Percentiles rank a stretch among this genome's conserved stretches.
Conservation (phyloP, 2,797 vertebrate species). For the Diplodus sargus region DNA sequence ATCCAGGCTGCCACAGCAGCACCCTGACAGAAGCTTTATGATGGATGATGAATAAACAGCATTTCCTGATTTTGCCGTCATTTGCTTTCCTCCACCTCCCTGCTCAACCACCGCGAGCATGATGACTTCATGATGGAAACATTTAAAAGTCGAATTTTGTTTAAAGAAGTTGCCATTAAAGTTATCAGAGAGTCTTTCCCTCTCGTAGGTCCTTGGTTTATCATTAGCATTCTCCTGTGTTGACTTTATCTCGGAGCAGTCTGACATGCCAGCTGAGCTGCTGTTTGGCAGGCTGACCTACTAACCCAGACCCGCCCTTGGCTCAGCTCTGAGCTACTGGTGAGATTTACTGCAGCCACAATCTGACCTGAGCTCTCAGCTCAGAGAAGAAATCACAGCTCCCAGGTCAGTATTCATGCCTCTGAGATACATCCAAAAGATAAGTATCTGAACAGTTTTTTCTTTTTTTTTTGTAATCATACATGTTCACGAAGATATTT, state of each 20-base stretch:
- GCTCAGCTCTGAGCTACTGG: constrained; percentile 28
- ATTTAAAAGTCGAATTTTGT: background rate
- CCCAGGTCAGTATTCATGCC: constrained; percentile 18
- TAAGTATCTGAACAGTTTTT: constrained; percentile 8
- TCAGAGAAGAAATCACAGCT: constrained; percentile 28
- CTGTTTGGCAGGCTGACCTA: constrained; percentile 61
- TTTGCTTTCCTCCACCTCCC: background rate
- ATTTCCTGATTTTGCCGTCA: background rate
- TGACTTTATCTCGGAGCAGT: constrained; percentile 51
- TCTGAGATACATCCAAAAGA: constrained; percentile 8
- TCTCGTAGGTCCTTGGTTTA: constrained; percentile 11
- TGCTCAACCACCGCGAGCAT: background rate
- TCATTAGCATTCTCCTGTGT: constrained; percentile 24
- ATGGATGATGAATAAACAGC: no score
- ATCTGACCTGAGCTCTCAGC: constrained; percentile 25
- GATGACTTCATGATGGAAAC: background rate
- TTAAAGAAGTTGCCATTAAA: background rate
- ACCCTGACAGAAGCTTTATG: no score
- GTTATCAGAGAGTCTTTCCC: background rate
- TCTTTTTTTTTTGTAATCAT: background rate
- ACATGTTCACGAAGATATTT: constrained; percentile 21
- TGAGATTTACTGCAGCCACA: constrained; percentile 57
- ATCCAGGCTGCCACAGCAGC: no score
- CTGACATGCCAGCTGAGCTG: constrained; percentile 46
- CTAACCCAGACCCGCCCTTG: constrained; percentile 52